Base-by-base conservation (phyloP, 2,888 invertebrate genomes). In the Drosophila fulvimacula region DNA sequence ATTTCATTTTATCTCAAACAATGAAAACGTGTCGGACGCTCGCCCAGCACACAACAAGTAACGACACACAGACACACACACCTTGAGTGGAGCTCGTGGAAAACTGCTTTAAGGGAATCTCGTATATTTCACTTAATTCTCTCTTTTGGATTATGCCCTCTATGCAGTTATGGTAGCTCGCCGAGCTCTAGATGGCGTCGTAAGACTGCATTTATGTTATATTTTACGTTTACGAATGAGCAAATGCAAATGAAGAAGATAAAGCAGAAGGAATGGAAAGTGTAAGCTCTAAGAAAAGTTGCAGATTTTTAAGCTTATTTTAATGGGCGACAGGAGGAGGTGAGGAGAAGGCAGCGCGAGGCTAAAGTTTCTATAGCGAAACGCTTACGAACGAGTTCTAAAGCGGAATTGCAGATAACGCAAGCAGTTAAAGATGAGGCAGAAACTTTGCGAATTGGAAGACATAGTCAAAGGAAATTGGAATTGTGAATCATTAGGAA, bases 1-100 rank as follows among this genome's bases (percentile, higher is more conserved):
- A 88, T 88, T 84, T 84, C 83, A 88, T 88, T 84, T 85, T 88
- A 88, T 77, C 82, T 77, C 77, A 85, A 88, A 80, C 86, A 84
- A 82, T 85, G 83, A 80, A 85, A 84, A 84, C 83, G 83, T 88
- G 83, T 88, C 69, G 74, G 59, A 53, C 62, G 64, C 65, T 57
- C 83, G 67, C 81, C 48, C 65, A 63, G 38, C 48, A 48, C 51
- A 60, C 36, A 36, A 24, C 27, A 46, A 34, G 53, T 48, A 65
- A 62, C 56, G 46, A 46, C 30, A 48, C 30, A 56, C 46, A 34
- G 39, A 58, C 53, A n/a, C 17, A 36, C 11, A 36, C 17, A 56
- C 49, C 53, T 57, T 55, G 19, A 34, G 42, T 32, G 49, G 63
- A 52, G 72, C 67, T 17, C 39, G 41, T 27, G 52, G 48, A 41